phyloP scores from a whole-genome alignment of 2,888 invertebrate genomes.

The Ophion slaviceki region DNA sequence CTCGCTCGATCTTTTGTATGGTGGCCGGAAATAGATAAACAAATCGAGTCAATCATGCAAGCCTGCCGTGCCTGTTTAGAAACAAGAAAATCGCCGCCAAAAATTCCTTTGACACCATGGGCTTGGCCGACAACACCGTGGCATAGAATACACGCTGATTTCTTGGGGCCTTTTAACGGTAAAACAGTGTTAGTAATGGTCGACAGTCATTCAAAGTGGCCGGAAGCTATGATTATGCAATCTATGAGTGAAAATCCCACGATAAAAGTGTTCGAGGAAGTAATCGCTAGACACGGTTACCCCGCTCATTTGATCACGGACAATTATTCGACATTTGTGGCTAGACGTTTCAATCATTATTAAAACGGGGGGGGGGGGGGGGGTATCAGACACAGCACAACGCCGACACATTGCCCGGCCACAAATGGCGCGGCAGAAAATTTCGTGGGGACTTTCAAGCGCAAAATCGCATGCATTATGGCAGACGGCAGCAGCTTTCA shows the following conservation, averaged over 20 bases:
- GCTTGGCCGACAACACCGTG: conserved; percentile 67
- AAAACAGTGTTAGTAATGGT: conserved; percentile 68
- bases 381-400: background rate
- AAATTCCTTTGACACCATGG: conserved; percentile 71
- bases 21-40: too few relatives aligned
- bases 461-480: too few relatives aligned
- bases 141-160: conserved; percentile 73
- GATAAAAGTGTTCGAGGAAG: conserved; percentile 63
- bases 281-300: conserved; percentile 69
- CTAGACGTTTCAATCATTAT: background rate
- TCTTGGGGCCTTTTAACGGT: conserved; percentile 68
- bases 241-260: conserved; percentile 61
- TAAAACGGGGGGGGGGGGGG: background rate
- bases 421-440: conserved; percentile 10
- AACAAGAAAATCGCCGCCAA: conserved; percentile 67
- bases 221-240: conserved; percentile 52
- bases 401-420: background rate
- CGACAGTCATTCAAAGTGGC: conserved; percentile 74
- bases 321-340: conserved; percentile 71
- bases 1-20: too few relatives aligned
- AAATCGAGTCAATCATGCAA: background rate
- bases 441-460: background rate
- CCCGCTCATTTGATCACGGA: conserved; percentile 42
- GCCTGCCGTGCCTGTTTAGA: conserved; percentile 64
- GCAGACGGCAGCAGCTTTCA: too few relatives aligned